Percentiles rank a stretch among this genome's conserved stretches.
Evolutionary conservation across 2,888 invertebrate species (phyloP).

Genomic region (Maniola hyperantus): DNA sequence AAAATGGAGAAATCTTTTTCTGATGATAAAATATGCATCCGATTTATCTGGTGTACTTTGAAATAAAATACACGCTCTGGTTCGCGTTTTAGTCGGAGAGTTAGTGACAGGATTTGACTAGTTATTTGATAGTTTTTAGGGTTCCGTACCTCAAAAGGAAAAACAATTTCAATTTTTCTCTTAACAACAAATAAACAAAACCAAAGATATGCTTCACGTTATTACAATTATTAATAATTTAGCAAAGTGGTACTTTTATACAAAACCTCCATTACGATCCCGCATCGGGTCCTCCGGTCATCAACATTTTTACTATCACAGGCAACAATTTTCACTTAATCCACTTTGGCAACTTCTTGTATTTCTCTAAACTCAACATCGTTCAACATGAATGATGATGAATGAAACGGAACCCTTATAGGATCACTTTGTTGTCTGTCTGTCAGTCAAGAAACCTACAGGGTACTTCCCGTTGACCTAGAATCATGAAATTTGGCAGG

Average conservation of each 20-base stretch:
- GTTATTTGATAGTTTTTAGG: no score
- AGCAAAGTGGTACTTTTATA: slow-evolving; percentile 3
- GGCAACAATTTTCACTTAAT: slow-evolving; percentile 98
- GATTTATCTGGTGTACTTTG: slow-evolving; percentile 36
- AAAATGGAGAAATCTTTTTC: slow-evolving; percentile 41
- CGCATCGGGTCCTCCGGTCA: slow-evolving; percentile 56
- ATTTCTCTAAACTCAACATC: slow-evolving; percentile 98
- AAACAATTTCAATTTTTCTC: not conserved
- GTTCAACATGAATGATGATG: slow-evolving; percentile 98
- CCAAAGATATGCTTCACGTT: slow-evolving; percentile 1
- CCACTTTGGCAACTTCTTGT: slow-evolving; percentile 95
- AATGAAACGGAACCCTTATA: no score
- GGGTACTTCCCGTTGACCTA: no score
- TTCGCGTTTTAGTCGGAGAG: slow-evolving; percentile 22
- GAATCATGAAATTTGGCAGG: no score
- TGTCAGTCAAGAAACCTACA: no score
- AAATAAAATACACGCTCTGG: slow-evolving; percentile 36
- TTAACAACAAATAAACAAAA: slow-evolving; percentile 12
- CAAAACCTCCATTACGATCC: slow-evolving; percentile 31
- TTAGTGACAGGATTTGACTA: not conserved
- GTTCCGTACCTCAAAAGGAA: no score
- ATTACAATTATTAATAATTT: slow-evolving; percentile 12
- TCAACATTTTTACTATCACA: slow-evolving; percentile 95
- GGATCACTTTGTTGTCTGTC: no score
- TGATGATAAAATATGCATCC: slow-evolving; percentile 44